These are phyloP conservation scores for Struthidea cinerea DNA, from an alignment of 2,113 vertebrate genomes.

Conservation along the genomic window DNA sequence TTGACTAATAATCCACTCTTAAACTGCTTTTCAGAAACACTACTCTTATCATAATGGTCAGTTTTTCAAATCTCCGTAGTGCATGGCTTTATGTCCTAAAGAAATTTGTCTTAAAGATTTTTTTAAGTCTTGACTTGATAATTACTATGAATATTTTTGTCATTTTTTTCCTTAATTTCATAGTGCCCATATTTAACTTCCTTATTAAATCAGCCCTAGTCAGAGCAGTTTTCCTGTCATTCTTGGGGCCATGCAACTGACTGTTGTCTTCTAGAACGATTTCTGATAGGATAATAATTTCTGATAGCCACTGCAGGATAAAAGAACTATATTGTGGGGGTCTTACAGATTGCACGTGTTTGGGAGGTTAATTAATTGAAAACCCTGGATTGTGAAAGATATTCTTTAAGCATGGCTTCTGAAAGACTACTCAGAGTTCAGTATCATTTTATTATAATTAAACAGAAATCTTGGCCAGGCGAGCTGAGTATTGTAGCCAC, in stretches of 20 bases:
- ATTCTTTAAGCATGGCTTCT: not conserved
- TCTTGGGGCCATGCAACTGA: not conserved
- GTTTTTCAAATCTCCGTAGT: not conserved
- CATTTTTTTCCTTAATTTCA: not conserved
- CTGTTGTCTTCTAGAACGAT: not conserved
- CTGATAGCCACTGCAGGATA: not conserved
- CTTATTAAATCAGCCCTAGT: not conserved
- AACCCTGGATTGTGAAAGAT: not conserved
- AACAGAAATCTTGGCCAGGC: not conserved
- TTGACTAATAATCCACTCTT: not conserved
- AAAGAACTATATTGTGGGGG: not conserved
- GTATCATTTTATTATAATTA: not conserved
- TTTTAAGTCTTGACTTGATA: not conserved
- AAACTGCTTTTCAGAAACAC: not conserved
- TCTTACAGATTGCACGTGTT: fast-evolving
- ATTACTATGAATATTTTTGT: not conserved
- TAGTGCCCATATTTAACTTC: not conserved
- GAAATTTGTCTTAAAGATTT: not conserved
- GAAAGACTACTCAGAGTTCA: not conserved
- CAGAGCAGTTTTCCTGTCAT: not conserved
- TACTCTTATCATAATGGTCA: not conserved
- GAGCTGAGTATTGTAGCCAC: not conserved
- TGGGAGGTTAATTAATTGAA: not conserved
- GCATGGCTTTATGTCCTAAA: not conserved
- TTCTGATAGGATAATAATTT: no score